Evolutionary conservation across 2,888 invertebrate genomes (phyloP), one percentile per base, ranked within the genome.

Genomic region (Thereva nobilitata): DNA sequence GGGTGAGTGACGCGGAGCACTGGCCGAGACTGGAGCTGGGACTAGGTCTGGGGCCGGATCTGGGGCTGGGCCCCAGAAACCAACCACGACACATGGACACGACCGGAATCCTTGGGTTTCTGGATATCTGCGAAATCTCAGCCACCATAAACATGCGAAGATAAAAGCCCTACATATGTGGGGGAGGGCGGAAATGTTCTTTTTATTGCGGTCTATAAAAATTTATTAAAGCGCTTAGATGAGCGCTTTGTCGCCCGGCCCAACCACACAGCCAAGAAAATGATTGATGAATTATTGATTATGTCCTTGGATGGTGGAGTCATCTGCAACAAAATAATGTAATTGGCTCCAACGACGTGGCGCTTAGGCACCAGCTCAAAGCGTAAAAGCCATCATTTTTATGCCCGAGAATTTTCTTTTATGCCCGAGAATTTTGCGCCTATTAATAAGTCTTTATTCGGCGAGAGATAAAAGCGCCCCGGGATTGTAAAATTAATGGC

Each of bases 201-300:
- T 61, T 61, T 61, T 61, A 61, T 61, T 61, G 61, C 41, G 50
- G 23, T 34, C 61, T 61, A 41, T 61, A 61, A 61, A 61, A 61
- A 61, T 61, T 61, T 61, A 61, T 61, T 61, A 61, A 61, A 50
- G 45, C 61, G 23, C 61, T 61, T 45, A 61, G 41, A 49, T 37
- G 61, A 61, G 41, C 61, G 61, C 50, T 50, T 61, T 61, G 61
- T 61, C 61, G 61, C 61, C 50, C 61, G 23, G 23, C 41, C 38
- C 40, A 49, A 49, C 50, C 34, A 40, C 34, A 8, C 59, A 12
- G 38, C 34, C 42, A 49, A 38, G 10, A 50, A 34, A n/a, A 42
- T 50, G 61, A 61, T 61, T 61, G 61, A 61, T 61, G 61, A 61
- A 61, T 61, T 61, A 61, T 61, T 61, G 61, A 61, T 61, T 23